Percentiles rank a stretch among this genome's conserved stretches.
Conservation (phyloP, 2,797 vertebrate species). For the Acipenser oxyrinchus region DNA sequence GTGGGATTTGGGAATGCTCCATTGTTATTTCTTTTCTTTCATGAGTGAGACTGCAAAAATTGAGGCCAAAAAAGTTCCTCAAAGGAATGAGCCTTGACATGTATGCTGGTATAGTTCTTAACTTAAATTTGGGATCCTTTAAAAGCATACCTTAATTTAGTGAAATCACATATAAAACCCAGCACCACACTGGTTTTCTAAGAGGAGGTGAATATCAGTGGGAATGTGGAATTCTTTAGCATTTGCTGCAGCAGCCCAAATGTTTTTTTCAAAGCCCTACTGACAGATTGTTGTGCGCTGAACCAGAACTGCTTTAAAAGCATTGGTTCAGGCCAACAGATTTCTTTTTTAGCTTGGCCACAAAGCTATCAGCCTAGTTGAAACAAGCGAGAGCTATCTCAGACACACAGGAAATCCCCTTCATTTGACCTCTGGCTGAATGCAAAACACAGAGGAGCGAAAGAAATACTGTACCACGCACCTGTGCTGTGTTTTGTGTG, state of each 20-base stretch:
- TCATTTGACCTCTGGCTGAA: not conserved
- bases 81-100: no score
- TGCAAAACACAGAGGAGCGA: not conserved
- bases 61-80: no score
- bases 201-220: not conserved
- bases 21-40: no score
- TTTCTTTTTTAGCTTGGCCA: not conserved
- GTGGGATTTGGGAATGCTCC: no score
- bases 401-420: not conserved
- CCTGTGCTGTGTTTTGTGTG: not conserved
- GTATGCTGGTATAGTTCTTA: no score
- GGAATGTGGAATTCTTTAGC: not conserved
- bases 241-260: not conserved
- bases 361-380: not conserved
- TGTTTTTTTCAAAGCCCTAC: not conserved
- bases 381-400: not conserved
- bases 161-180: not conserved
- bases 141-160: no score
- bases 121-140: no score
- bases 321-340: not conserved
- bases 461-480: not conserved
- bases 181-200: not conserved
- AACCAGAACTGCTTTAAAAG: slow-evolving; percentile 1
- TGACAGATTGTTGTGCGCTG: not conserved
- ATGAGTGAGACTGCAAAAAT: no score